Evolutionary conservation across 2,113 vertebrate species (phyloP), one percentile per base, ranked within the genome.

Genomic region (Carassius carassius): DNA sequence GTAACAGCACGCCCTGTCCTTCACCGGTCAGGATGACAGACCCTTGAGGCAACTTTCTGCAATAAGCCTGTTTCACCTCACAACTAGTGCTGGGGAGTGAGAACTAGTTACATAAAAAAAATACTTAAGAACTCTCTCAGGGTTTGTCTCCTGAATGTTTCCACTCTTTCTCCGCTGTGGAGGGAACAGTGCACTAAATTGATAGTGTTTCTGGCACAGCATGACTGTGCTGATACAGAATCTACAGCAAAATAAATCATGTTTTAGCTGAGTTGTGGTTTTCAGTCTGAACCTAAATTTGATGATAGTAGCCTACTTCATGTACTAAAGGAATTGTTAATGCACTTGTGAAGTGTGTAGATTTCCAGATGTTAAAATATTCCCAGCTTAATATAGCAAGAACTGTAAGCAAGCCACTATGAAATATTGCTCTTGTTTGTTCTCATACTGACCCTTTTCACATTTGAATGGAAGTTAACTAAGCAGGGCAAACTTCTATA

Each of bases 1-100:
- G 73, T 84, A 81, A 87, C 81, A 86, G 79, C 77, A 10, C 17
- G 69, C 56, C 86, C 85, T 85, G 88, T 88, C 88, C 82, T 88
- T 89, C 84, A 87, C 81, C 84, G 47, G 77, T 78, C 84, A 84
- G 51, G 78, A 69, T 79, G 86, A 86, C 86, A 87, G 82, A 41
- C 74, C 86, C 88, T 87, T 60, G 70, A 79, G 82, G 84, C 70
- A 78, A 23, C 81, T 35, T 86, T 21, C 32, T 74, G 74, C 72
- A 82, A 79, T 72, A 79, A 83, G 58, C 8, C 41, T 41, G 41
- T 41, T 41, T 41, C 8, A 41, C 8, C 41, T 41, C 41, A 41
- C 60, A 75, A 77, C n/a, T 62, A 70, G 35, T 19, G 44, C 14
- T 72, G 32, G 4, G 17, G 67, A 70, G 17, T 70, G 67, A 77